phyloP scores from a whole-genome alignment of 2,797 vertebrate genomes.

The Rhinichthys osculus region DNA sequence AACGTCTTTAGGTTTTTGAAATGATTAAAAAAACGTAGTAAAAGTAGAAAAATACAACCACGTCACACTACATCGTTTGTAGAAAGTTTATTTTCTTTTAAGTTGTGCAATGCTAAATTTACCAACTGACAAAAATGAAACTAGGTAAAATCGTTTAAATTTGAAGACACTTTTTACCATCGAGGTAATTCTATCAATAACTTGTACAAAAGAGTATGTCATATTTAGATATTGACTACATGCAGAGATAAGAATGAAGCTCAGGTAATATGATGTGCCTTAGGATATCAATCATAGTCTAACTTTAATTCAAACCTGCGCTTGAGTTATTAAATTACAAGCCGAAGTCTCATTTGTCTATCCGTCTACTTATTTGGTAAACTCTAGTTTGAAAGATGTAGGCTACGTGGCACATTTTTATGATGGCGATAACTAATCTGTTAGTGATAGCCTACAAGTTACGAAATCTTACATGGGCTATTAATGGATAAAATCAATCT shows the following conservation, averaged over 20 bases:
- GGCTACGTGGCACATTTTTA: background rate
- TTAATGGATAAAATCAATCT: background rate
- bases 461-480: background rate
- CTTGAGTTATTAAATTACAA: background rate
- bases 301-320: background rate
- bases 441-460: too few relatives aligned
- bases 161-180: background rate
- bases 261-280: background rate
- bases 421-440: background rate
- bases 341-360: background rate
- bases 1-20: background rate
- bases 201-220: background rate
- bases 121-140: background rate
- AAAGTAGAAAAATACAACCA: background rate
- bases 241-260: too few relatives aligned
- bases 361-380: background rate
- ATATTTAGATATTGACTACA: too few relatives aligned
- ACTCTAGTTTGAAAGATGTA: too few relatives aligned
- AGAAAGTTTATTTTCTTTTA: background rate
- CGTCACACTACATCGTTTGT: background rate
- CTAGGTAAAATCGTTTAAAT: background rate
- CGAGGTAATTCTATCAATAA: background rate
- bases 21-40: background rate
- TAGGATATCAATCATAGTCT: too few relatives aligned
- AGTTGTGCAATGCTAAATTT: background rate